phyloP scores from a whole-genome alignment of 2,113 vertebrate species.

The Istiophorus platypterus region DNA sequence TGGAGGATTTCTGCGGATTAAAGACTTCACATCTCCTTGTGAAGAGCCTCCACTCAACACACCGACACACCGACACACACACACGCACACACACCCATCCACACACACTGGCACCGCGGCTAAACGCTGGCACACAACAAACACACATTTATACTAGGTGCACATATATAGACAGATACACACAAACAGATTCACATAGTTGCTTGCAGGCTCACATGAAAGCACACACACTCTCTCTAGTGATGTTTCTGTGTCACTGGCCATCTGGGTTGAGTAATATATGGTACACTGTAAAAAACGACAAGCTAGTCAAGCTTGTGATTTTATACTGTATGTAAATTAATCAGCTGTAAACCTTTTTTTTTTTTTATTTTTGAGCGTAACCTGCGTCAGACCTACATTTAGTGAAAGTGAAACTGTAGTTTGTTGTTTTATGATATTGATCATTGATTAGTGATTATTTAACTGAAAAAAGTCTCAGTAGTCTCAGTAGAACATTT shows the following conservation, averaged over 20 bases:
- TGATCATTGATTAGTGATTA: no score
- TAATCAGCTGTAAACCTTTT: no score
- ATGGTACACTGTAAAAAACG: conserved; percentile 47
- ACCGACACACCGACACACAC: background rate
- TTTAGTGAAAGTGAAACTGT: background rate
- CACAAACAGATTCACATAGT: conserved; percentile 21
- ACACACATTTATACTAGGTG: conserved; percentile 1
- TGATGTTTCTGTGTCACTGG: conserved; percentile 63
- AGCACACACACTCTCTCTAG: conserved; percentile 8
- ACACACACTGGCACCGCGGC: background rate
- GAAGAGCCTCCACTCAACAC: conserved; percentile 46
- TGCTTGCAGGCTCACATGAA: conserved; percentile 37
- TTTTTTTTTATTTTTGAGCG: no score
- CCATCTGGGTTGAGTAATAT: conserved; percentile 45
- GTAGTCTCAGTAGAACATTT: no score
- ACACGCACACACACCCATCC: background rate
- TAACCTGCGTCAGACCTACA: background rate
- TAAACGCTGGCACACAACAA: background rate
- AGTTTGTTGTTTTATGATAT: background rate
- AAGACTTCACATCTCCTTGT: conserved; percentile 58
- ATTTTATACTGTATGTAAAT: background rate
- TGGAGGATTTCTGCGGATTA: conserved; percentile 78
- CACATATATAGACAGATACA: background rate
- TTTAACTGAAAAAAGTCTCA: background rate
- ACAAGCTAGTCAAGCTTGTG: background rate